phyloP scores from a whole-genome alignment of 2,113 vertebrate genomes.

The Prochilodus magdalenae region DNA sequence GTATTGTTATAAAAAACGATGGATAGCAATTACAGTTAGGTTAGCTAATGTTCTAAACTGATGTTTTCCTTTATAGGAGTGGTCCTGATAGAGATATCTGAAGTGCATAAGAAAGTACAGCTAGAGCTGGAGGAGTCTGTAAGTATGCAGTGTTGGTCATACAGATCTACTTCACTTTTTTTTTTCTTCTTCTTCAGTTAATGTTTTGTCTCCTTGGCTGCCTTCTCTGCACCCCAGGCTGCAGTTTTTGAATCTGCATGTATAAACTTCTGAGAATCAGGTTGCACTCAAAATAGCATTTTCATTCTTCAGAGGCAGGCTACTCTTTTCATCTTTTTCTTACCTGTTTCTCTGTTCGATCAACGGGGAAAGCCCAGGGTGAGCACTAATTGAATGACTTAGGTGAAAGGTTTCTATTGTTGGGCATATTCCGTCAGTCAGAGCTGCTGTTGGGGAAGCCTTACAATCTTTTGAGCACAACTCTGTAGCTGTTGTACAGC shows the following conservation, averaged over 20 bases:
- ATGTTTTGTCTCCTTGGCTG: neutral
- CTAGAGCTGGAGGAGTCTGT: constrained; percentile 90
- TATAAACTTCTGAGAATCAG: neutral
- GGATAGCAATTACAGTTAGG: neutral
- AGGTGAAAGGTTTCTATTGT: neutral
- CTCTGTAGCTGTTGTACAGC: too few relatives aligned
- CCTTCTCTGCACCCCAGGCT: neutral
- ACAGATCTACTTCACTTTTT: neutral
- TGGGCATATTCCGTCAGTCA: neutral
- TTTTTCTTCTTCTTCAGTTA: neutral
- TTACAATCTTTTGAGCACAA: too few relatives aligned
- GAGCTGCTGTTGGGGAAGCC: too few relatives aligned
- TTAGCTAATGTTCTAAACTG: neutral
- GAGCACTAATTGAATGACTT: constrained; percentile 6
- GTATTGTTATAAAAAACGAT: neutral
- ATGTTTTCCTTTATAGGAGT: constrained; percentile 77
- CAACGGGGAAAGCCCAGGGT: neutral
- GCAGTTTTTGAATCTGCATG: neutral
- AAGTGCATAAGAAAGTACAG: constrained; percentile 88
- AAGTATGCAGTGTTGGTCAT: constrained; percentile 64
- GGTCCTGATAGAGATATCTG: constrained; percentile 92
- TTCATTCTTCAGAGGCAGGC: neutral
- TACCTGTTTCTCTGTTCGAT: neutral
- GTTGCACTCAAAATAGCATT: constrained; percentile 16
- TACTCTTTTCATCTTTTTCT: neutral